Percentiles rank a stretch among this genome's conserved stretches.
phyloP scores from a whole-genome alignment of 2,113 vertebrate genomes.

The Agelaius tricolor region DNA sequence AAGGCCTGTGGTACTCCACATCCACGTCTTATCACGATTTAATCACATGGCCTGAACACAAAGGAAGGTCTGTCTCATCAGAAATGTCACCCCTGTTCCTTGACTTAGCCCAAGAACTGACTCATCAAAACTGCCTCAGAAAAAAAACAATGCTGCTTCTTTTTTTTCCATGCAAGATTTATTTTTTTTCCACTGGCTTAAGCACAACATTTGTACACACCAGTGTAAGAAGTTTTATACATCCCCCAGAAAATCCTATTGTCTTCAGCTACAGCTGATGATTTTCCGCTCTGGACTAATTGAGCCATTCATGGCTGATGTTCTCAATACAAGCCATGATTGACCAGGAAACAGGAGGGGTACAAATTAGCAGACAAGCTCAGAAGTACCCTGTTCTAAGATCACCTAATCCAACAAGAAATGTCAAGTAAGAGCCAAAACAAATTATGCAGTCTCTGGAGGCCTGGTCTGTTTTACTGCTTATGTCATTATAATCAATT shows the following conservation, averaged over 20 bases:
- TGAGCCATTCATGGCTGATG: constrained; percentile 1
- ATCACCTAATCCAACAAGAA: constrained; percentile 34
- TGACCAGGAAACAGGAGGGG: constrained; percentile 32
- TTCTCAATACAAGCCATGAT: background rate
- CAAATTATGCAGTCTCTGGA: constrained; percentile 28
- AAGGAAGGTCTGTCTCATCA: constrained; percentile 33
- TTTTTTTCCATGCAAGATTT: background rate
- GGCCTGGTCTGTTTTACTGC: constrained; percentile 30
- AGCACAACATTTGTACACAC: background rate
- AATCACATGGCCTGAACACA: constrained; percentile 4
- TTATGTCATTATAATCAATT: constrained; percentile 61
- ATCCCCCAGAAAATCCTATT: background rate
- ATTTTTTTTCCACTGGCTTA: background rate
- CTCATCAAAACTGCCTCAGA: constrained; percentile 28
- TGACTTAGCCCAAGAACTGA: constrained; percentile 38
- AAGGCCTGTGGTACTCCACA: background rate
- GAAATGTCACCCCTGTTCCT: constrained; percentile 26
- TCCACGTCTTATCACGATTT: background rate
- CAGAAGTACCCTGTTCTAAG: background rate
- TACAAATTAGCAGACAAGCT: constrained; percentile 7
- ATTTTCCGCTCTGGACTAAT: constrained; percentile 6
- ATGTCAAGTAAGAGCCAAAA: constrained; percentile 20
- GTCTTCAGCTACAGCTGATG: constrained; percentile 9
- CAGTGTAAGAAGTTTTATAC: background rate
- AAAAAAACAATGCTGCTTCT: background rate